Evolutionary conservation across 2,113 vertebrate species (phyloP).

Genomic region (Romanogobio albipinnatus): DNA sequence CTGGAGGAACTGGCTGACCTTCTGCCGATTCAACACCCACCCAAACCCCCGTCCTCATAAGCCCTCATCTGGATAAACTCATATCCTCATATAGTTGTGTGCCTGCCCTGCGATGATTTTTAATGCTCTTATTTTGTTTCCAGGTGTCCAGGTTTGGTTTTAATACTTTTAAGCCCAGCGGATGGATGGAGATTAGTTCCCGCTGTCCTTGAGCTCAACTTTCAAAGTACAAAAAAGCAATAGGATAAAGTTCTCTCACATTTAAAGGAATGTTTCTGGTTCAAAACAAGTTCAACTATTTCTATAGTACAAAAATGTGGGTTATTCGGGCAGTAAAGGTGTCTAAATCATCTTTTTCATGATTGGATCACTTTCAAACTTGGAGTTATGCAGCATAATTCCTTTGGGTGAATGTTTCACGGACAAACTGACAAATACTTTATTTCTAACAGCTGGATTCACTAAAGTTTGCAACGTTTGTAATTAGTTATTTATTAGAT

Average conservation of each 20-base stretch:
- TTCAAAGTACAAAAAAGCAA: slow-evolving; percentile 3
- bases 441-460: too few relatives aligned
- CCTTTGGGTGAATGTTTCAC: too few relatives aligned
- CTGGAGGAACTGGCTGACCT: slow-evolving; percentile 30
- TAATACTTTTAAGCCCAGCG: slow-evolving; percentile 21
- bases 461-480: too few relatives aligned
- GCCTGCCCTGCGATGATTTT: slow-evolving; percentile 7
- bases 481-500: too few relatives aligned
- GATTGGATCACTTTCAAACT: too few relatives aligned
- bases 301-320: background rate
- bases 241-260: background rate
- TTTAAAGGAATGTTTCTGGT: background rate
- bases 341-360: too few relatives aligned
- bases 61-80: slow-evolving; percentile 27
- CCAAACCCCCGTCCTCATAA: background rate
- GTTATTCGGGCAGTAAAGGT: background rate
- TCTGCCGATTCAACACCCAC: slow-evolving; percentile 33
- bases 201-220: slow-evolving; percentile 18
- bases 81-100: slow-evolving; percentile 17
- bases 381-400: too few relatives aligned
- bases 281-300: background rate
- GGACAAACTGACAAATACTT: too few relatives aligned
- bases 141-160: slow-evolving; percentile 40
- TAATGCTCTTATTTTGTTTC: slow-evolving; percentile 46
- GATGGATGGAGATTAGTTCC: slow-evolving; percentile 28